Evolutionary conservation across 2,113 vertebrate species (phyloP), one percentile per base, ranked within the genome.

Genomic region (Smithornis capensis): DNA sequence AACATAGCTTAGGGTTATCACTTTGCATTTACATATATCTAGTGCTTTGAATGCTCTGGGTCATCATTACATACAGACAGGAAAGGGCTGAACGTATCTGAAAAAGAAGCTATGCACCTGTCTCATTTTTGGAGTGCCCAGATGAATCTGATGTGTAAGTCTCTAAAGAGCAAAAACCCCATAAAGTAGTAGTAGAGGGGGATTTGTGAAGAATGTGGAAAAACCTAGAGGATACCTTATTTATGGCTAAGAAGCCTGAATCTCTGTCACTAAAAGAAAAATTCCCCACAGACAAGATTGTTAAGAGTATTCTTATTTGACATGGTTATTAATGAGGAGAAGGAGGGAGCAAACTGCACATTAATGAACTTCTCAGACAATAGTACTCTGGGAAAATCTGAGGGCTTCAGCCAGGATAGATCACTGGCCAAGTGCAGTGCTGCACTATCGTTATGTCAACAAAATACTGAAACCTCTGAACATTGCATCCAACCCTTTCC

Each of bases 191-290:
- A 76, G 28, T 44, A 14, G 56, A 14, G 25, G 0, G 0, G 24
- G 23, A 16, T 18, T 14, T 71, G 57, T 35, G 42, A 83, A 14
- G 0, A 0, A 73, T 35, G n/a, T 67, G 42, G 75, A 50, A 86
- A 90, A 94, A 87, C 56, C 81, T 83, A 60, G 10, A 28, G 40
- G 53, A 65, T 53, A 79, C 12, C 4, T 14, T 42, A 68, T 78
- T 94, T 87, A 63, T 57, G 19, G 40, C 59, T 88, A 73, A 93
- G 75, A 93, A 83, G 67, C 53, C 63, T 90, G 79, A 88, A 88
- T 70, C 75, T 25, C 35, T 85, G 70, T 92, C 85, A 94, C 95
- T 90, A 95, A 77, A 96, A 79, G 44, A 94, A 94, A 94, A 93
- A 77, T 65, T 92, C 85, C 90, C 83, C 19, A 24, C 50, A 86